Base-by-base conservation (phyloP, 2,113 vertebrate genomes). In the Notothenia rossii region DNA sequence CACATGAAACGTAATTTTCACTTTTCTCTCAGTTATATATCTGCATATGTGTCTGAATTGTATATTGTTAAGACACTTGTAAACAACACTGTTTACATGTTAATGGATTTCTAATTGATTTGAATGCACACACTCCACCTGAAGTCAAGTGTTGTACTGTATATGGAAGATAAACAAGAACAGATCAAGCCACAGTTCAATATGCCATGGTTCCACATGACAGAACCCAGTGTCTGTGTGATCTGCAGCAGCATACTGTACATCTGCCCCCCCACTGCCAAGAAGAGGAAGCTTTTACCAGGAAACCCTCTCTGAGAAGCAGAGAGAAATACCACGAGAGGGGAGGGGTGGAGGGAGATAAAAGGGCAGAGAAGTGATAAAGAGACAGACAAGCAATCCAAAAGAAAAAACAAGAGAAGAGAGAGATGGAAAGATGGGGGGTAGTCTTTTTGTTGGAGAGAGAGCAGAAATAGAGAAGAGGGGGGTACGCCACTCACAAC, bases 301-400 rank as follows among this genome's bases (percentile, higher is more conserved):
- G 75, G 84, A 86, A 86, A 86, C 61, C 81, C 83, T 88, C 62
- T 76, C 49, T 62, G 62, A 83, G 72, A 68, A 87, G 74, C 77
- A 62, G 66, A 83, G 73, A 91, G 66, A 83, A 86, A 89, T 81
- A 90, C 69, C 82, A 86, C 74, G 60, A 81, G 80, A 65, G 61
- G 33, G 43, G 48, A 12, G 76, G 67, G 65, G 72, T 36, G 56
- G 51, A 77, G 43, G 54, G 55, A 71, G 75, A 82, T 84, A 75
- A 87, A 81, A 82, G 84, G 76, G 46, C 84, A 71, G 72, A 79
- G 72, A 74, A 90, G 83, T 84, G 91, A 90, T 88, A 79, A 92
- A 84, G 85, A 81, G 61, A 84, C 72, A 81, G 79, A 89, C 81
- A 86, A 82, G 85, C 54, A 77, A 70, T 69, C 76, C 55, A 74